These are phyloP conservation scores for Tichodroma muraria DNA, from an alignment of 2,113 vertebrate species.

Conservation along the genomic window DNA sequence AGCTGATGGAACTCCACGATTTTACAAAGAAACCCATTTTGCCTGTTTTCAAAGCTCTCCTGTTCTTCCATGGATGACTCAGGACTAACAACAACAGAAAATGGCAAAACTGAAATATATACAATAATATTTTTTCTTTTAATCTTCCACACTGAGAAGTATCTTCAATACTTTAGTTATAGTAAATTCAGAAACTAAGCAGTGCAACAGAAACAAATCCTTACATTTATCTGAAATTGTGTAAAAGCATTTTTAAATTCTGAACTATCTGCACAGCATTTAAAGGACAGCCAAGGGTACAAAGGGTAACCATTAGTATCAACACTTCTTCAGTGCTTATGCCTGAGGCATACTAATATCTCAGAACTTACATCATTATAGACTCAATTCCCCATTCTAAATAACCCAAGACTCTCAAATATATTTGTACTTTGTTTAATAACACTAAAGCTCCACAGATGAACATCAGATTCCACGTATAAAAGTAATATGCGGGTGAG, in stretches of 20 bases:
- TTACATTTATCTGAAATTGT: neutral
- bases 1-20: neutral
- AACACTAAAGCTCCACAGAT: slow-evolving; percentile 5
- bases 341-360: slow-evolving; percentile 9
- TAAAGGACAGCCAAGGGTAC: slow-evolving; percentile 27
- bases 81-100: neutral
- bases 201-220: neutral
- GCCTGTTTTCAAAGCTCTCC: neutral
- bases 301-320: neutral
- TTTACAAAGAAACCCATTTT: neutral
- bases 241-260: neutral
- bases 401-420: neutral
- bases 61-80: neutral
- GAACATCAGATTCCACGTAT: neutral
- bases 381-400: neutral
- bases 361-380: neutral
- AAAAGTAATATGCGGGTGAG: slow-evolving; percentile 10
- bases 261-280: neutral
- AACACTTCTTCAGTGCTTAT: neutral
- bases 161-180: neutral
- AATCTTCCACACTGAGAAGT: neutral
- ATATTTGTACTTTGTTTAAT: neutral
- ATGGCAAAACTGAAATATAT: neutral
- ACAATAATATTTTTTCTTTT: neutral
- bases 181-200: neutral